phyloP scores from a whole-genome alignment of 2,797 vertebrate species.

The Phalloptychus januarius region DNA sequence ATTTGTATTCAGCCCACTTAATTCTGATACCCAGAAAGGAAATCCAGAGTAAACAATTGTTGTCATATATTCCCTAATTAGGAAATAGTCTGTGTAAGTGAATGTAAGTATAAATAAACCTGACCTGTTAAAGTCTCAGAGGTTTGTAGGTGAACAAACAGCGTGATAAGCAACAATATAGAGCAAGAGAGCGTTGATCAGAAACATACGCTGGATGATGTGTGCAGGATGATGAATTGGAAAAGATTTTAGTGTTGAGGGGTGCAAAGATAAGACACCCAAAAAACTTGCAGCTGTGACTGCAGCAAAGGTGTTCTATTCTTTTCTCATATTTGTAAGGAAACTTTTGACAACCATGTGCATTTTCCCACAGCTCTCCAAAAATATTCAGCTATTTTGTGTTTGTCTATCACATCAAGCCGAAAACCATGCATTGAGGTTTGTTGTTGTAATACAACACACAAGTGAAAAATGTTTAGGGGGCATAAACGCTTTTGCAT shows the following conservation, averaged over 20 bases:
- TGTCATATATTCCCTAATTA: neutral
- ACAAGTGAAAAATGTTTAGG: conserved; percentile 1
- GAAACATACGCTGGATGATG: neutral
- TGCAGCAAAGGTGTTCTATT: neutral
- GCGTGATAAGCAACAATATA: neutral
- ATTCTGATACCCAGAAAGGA: neutral
- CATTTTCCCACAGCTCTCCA: neutral
- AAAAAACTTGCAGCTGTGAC: neutral
- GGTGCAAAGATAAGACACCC: neutral
- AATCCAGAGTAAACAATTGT: neutral
- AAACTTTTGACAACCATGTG: neutral
- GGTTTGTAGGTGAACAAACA: neutral
- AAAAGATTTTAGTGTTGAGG: neutral
- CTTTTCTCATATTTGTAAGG: neutral
- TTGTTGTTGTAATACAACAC: neutral
- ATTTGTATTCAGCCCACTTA: neutral
- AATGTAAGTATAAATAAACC: neutral
- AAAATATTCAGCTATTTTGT: neutral
- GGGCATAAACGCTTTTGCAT: neutral
- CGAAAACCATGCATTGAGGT: neutral
- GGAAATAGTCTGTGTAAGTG: neutral
- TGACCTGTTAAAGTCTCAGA: neutral
- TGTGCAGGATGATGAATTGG: neutral
- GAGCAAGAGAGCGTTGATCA: neutral
- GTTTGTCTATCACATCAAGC: neutral